phyloP scores from a whole-genome alignment of 2,888 invertebrate genomes.

The Caradrina clavipalpis region DNA sequence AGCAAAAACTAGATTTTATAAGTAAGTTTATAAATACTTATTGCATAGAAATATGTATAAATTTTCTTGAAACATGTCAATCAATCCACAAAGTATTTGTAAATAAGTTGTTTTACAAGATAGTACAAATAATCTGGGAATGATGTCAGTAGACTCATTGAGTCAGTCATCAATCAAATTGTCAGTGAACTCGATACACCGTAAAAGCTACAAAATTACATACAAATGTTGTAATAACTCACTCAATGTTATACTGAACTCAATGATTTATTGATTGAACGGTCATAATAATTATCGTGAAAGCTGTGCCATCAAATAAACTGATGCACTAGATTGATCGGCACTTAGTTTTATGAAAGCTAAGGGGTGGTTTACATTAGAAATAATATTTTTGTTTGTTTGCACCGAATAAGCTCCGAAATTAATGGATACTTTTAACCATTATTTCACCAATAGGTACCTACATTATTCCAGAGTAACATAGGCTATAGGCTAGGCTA shows the following conservation, averaged over 20 bases:
- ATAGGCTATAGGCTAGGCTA: no score
- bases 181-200: slow-evolving; percentile 13
- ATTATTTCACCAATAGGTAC: no score
- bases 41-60: no score
- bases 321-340: background rate
- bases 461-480: no score
- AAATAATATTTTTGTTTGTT: no score
- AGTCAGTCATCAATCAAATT: slow-evolving; percentile 31
- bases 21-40: no score
- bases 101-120: background rate
- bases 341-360: background rate
- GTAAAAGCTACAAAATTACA: slow-evolving; percentile 21
- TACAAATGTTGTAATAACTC: slow-evolving; percentile 8
- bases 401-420: no score
- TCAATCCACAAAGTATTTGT: background rate
- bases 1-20: no score
- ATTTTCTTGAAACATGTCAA: background rate
- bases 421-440: no score
- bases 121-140: slow-evolving; percentile 10
- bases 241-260: background rate
- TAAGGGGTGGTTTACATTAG: background rate
- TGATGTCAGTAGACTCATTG: slow-evolving; percentile 9
- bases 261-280: slow-evolving; percentile 5
- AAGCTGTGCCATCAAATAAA: slow-evolving; percentile 3
- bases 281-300: background rate